Conservation (phyloP, 2,888 invertebrate genomes). For the Terebella lapidaria region DNA sequence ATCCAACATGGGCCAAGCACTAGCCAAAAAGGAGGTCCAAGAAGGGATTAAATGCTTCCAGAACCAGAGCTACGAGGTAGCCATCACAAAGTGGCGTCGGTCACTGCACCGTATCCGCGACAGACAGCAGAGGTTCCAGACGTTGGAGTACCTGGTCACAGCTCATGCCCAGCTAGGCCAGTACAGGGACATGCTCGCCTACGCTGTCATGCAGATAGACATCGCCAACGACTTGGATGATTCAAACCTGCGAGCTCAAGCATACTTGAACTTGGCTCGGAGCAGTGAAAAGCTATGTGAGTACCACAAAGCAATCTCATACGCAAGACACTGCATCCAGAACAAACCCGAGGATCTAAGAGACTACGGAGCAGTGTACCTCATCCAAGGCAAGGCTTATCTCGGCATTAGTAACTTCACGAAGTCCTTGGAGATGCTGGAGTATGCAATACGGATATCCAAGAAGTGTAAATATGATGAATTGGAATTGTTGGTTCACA, state of each 20-base stretch:
- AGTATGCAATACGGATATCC: slow-evolving; percentile 76
- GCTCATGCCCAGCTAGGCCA: slow-evolving; percentile 84
- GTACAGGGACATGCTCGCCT: slow-evolving; percentile 78
- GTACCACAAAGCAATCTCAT: slow-evolving; percentile 68
- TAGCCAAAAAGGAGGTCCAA: slow-evolving; percentile 64
- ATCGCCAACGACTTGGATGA: slow-evolving; percentile 88
- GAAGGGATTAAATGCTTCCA: slow-evolving; percentile 79
- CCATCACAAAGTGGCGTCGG: slow-evolving; percentile 82
- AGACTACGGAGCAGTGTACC: slow-evolving; percentile 81
- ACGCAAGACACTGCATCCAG: slow-evolving; percentile 81
- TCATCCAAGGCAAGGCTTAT: slow-evolving; percentile 86
- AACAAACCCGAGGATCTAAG: slow-evolving; percentile 78
- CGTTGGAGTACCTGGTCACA: slow-evolving; percentile 80
- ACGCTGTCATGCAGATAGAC: slow-evolving; percentile 79
- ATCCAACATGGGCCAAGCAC: slow-evolving; percentile 38
- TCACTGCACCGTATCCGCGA: slow-evolving; percentile 75
- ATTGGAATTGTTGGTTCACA: slow-evolving; percentile 48
- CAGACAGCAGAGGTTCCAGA: slow-evolving; percentile 77
- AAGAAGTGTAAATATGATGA: slow-evolving; percentile 77
- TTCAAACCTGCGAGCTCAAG: slow-evolving; percentile 84
- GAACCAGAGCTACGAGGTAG: slow-evolving; percentile 81
- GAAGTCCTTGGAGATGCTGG: slow-evolving; percentile 81
- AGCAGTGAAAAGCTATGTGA: slow-evolving; percentile 71
- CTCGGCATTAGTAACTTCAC: slow-evolving; percentile 84
- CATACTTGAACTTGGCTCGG: slow-evolving; percentile 82